phyloP scores from a whole-genome alignment of 2,888 invertebrate species.

The Drosophila macrospina region DNA sequence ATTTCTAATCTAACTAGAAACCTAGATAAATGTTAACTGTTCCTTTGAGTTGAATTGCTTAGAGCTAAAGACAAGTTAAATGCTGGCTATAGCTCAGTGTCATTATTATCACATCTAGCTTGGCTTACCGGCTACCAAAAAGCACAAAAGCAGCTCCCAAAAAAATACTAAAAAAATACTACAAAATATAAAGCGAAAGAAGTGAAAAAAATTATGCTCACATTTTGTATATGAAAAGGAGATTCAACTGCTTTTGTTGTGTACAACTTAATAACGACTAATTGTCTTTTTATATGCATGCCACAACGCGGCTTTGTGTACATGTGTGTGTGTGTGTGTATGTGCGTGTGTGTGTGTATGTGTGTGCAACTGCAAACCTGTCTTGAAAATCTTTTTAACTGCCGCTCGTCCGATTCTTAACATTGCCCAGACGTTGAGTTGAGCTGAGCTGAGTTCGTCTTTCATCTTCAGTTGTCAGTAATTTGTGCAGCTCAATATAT shows the following conservation, averaged over 20 bases:
- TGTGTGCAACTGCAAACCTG: conserved; percentile 67
- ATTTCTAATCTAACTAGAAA: background rate
- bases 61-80: conserved; percentile 4
- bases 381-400: conserved; percentile 68
- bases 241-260: conserved; percentile 70
- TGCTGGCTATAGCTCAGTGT: conserved; percentile 6
- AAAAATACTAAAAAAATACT: background rate
- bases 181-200: background rate
- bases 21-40: background rate
- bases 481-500: conserved; percentile 85
- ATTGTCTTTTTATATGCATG: conserved; percentile 83
- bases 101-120: conserved; percentile 64
- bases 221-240: conserved; percentile 52
- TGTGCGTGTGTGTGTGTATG: conserved; percentile 14
- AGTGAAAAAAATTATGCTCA: conserved; percentile 35
- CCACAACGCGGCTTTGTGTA: conserved; percentile 12
- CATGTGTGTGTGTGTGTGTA: conserved; percentile 3
- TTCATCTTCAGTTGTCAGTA: conserved; percentile 82
- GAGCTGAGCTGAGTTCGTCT: conserved; percentile 45
- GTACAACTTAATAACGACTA: conserved; percentile 81
- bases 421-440: background rate
- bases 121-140: conserved; percentile 22
- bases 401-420: conserved; percentile 42
- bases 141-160: conserved; percentile 32
- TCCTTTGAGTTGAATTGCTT: background rate